Evolutionary conservation across 2,888 invertebrate genomes (phyloP).

Genomic region (Phragmatobia fuliginosa): DNA sequence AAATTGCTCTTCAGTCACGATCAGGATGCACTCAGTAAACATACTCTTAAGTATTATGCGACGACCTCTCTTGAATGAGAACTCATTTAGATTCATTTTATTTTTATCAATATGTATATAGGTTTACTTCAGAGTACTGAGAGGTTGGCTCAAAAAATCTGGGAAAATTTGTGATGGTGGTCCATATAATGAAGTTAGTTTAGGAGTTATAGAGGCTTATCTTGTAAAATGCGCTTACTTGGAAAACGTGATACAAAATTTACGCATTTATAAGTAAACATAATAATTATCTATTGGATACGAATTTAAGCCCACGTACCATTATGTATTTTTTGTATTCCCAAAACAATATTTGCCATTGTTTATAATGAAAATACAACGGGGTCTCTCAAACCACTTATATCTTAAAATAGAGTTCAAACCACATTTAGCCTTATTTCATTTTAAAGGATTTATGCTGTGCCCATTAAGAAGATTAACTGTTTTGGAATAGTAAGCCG

Average conservation of each 20-base stretch:
- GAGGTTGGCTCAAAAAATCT: too few species aligned
- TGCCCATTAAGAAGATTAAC: conserved; percentile 31
- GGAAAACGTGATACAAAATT: too few species aligned
- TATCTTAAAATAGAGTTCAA: not conserved
- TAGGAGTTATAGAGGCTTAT: too few species aligned
- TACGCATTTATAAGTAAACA: too few species aligned
- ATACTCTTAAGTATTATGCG: not conserved
- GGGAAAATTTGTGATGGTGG: too few species aligned
- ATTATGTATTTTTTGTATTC: not conserved
- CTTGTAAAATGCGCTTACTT: too few species aligned
- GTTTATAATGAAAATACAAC: not conserved
- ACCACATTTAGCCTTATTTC: conserved; percentile 12
- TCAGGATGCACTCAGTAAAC: not conserved
- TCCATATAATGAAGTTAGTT: too few species aligned
- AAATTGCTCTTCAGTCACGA: not conserved
- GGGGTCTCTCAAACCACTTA: not conserved
- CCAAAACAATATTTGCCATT: not conserved
- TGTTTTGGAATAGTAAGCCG: conserved; percentile 25
- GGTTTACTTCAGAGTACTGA: not conserved
- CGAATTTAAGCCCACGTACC: too few species aligned
- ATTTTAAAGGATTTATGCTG: conserved; percentile 22
- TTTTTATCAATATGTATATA: too few species aligned
- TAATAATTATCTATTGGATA: too few species aligned
- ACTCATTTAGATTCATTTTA: too few species aligned
- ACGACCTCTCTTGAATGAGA: not conserved